Base-by-base conservation (phyloP, 2,113 vertebrate species). In the Vulpes vulpes region DNA sequence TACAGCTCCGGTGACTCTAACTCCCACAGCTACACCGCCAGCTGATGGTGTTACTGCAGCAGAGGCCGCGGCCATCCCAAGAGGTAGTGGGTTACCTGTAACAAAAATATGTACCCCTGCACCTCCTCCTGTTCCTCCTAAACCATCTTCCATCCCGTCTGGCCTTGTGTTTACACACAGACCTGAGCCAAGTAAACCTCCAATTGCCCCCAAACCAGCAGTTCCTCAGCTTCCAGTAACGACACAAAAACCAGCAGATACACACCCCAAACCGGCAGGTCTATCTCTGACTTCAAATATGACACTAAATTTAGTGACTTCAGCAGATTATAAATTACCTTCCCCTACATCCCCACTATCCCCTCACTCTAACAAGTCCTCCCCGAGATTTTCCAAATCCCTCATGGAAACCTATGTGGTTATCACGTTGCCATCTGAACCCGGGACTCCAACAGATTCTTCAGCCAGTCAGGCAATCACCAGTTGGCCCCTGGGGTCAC, bases 401-500 rank as follows among this genome's bases (percentile, higher is more conserved):
- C 99, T 99, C 93, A 98, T 98, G 96, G 99, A 99, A 98, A 99
- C 99, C 0, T 99, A 99, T 67, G 99, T 99, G 67, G 99, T 99
- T 59, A 99, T 99, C 98, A 99, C 99, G 8, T 99, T 99, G 97
- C 99, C 99, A 87, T 99, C 99, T 97, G 99, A 99, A 96, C 99
- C 99, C 95, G 99, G 99, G 79, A 99, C 99, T 98, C 99, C 99
- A 95, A 99, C 99, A 84, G 99, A 99, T 90, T 96, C 98, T 91
- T 98, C 99, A 97, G 98, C 98, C 98, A 99, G 99, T 80, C 99
- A 99, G 89, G 99, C 99, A 96, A 98, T 99, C 91, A 99, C 98
- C 30, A 99, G 98, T 97, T 99, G 99, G 98, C 98, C 99, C 62
- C 98, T 98, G 93, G 98, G 98, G 95, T 98, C 98, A 96, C 98